phyloP scores from a whole-genome alignment of 2,113 vertebrate species.

The Carettochelys insculpta region DNA sequence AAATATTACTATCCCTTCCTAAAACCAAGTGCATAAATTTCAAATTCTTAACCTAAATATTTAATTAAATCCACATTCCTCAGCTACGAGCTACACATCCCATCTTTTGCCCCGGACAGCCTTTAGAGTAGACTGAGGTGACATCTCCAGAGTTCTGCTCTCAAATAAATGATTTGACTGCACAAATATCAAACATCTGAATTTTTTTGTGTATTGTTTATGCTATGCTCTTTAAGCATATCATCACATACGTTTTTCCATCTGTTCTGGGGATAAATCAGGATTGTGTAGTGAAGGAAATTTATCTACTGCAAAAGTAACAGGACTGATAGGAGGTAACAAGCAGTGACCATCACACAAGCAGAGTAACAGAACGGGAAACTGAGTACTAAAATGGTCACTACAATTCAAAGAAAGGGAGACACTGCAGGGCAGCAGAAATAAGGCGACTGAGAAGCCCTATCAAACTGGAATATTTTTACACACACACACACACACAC shows the following conservation, averaged over 20 bases:
- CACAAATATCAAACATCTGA: too few species aligned
- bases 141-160: background rate
- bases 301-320: background rate
- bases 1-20: background rate
- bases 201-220: background rate
- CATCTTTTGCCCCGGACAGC: background rate
- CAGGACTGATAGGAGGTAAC: background rate
- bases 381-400: background rate
- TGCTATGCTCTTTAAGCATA: background rate
- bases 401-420: background rate
- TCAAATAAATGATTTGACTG: background rate
- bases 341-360: background rate
- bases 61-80: background rate
- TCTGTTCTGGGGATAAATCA: background rate
- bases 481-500: too few species aligned
- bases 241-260: background rate
- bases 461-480: background rate
- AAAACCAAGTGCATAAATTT: background rate
- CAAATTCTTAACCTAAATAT: background rate
- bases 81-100: background rate
- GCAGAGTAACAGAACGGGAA: background rate
- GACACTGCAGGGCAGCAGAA: background rate
- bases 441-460: background rate
- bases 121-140: background rate
- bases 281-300: background rate